Evolutionary conservation across 2,797 vertebrate species (phyloP).

Genomic region (Ambastaia sidthimunki): DNA sequence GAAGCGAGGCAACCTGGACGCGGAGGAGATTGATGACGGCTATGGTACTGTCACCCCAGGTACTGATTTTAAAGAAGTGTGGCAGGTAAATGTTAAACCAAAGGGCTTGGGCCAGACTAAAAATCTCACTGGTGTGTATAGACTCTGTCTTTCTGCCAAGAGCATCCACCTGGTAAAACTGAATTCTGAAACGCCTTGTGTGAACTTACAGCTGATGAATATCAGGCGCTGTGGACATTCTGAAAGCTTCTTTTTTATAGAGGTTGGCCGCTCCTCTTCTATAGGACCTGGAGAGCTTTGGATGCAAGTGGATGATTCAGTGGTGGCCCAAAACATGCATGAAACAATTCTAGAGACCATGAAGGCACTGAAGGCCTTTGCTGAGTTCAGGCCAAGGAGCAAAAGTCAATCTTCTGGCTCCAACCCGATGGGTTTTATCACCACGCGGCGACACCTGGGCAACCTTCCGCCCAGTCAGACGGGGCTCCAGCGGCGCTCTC

Average conservation of each 20-base stretch:
- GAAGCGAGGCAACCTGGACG: conserved; percentile 85
- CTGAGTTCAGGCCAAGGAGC: conserved; percentile 91
- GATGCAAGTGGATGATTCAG: conserved; percentile 98
- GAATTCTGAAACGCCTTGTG: conserved; percentile 92
- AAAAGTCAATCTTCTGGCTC: conserved; percentile 93
- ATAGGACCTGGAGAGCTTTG: conserved; percentile 96
- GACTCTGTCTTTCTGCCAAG: conserved; percentile 93
- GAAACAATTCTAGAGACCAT: conserved; percentile 97
- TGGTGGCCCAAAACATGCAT: conserved; percentile 97
- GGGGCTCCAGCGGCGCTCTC: conserved; percentile 88
- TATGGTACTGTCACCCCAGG: conserved; percentile 81
- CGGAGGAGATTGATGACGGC: conserved; percentile 84
- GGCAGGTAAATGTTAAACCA: conserved; percentile 97
- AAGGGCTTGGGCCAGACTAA: conserved; percentile 95
- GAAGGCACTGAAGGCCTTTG: conserved; percentile 93
- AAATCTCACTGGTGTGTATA: conserved; percentile 94
- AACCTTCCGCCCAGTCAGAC: conserved; percentile 91
- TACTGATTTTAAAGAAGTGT: conserved; percentile 95
- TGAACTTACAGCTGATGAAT: conserved; percentile 96
- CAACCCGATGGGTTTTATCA: conserved; percentile 93
- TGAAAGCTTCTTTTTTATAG: conserved; percentile 97
- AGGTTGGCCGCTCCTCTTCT: conserved; percentile 94
- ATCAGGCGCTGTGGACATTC: conserved; percentile 96
- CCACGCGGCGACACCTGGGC: conserved; percentile 89
- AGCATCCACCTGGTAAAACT: conserved; percentile 92